Evolutionary conservation across 2,888 invertebrate genomes (phyloP).

Genomic region (Tetheella fluctuosa): DNA sequence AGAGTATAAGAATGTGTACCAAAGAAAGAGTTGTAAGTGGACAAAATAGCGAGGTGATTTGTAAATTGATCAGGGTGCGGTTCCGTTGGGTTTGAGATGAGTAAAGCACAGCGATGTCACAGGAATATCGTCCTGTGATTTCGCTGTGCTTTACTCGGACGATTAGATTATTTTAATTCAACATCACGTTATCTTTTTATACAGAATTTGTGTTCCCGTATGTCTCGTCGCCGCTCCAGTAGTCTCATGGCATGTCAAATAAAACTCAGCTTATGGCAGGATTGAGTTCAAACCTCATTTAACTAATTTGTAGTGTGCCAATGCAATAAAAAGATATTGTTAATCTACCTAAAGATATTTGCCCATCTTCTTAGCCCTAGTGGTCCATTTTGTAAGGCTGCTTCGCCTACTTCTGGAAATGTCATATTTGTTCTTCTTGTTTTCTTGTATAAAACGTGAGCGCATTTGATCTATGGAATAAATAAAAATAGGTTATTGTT

Average conservation of each 20-base stretch:
- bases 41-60: not conserved
- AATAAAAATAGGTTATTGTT: constrained; percentile 25
- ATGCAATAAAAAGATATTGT: not conserved
- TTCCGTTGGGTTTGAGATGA: not conserved
- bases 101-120: not conserved
- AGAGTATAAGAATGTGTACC: not conserved
- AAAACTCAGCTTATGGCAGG: too few species aligned
- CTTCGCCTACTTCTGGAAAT: constrained; percentile 94
- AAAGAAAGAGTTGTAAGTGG: not conserved
- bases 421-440: constrained; percentile 89
- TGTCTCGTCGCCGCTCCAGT: too few species aligned
- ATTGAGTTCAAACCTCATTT: too few species aligned
- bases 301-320: too few species aligned
- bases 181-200: too few species aligned
- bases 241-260: too few species aligned
- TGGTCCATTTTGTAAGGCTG: constrained; percentile 91
- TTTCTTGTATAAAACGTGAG: constrained; percentile 90
- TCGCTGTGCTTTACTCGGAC: too few species aligned
- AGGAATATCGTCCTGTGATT: too few species aligned
- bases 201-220: too few species aligned
- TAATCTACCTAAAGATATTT: constrained; percentile 84
- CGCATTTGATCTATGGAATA: constrained; percentile 89
- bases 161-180: too few species aligned
- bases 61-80: not conserved
- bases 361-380: constrained; percentile 86